phyloP scores from a whole-genome alignment of 2,113 vertebrate species.

The Heterotis niloticus region DNA sequence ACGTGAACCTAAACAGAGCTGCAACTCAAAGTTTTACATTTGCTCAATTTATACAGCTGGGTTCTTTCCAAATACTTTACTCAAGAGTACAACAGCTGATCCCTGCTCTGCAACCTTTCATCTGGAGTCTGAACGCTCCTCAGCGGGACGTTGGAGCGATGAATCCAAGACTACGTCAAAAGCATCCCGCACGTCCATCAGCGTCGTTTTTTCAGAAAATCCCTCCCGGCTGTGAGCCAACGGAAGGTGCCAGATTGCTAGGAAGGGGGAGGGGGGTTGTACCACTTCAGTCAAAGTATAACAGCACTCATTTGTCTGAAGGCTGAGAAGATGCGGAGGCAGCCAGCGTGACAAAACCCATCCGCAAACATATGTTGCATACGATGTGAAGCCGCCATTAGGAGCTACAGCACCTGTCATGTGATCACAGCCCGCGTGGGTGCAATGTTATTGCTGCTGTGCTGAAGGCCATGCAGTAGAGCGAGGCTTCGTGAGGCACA shows the following conservation, averaged over 20 bases:
- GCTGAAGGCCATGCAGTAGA: neutral
- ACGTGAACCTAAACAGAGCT: too few relatives aligned
- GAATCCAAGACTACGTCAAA: too few relatives aligned
- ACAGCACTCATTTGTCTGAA: neutral
- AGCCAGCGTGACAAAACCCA: neutral
- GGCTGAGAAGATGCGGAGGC: neutral
- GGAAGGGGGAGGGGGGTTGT: neutral
- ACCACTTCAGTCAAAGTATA: neutral
- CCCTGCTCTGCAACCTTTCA: too few relatives aligned
- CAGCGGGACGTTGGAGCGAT: too few relatives aligned
- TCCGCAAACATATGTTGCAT: neutral
- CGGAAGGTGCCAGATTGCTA: neutral
- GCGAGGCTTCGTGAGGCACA: neutral
- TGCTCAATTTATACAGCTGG: too few relatives aligned
- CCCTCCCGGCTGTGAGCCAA: neutral
- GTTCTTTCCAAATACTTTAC: too few relatives aligned
- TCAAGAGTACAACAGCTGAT: too few relatives aligned
- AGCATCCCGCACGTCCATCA: too few relatives aligned
- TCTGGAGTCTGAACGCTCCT: too few relatives aligned
- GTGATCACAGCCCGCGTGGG: neutral
- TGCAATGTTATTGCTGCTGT: neutral
- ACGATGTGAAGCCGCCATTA: neutral
- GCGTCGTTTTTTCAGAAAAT: neutral
- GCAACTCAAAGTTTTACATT: too few relatives aligned
- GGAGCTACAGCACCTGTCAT: neutral